Evolutionary conservation across 2,888 invertebrate genomes (phyloP).

Genomic region (Cosmopolites sordidus): DNA sequence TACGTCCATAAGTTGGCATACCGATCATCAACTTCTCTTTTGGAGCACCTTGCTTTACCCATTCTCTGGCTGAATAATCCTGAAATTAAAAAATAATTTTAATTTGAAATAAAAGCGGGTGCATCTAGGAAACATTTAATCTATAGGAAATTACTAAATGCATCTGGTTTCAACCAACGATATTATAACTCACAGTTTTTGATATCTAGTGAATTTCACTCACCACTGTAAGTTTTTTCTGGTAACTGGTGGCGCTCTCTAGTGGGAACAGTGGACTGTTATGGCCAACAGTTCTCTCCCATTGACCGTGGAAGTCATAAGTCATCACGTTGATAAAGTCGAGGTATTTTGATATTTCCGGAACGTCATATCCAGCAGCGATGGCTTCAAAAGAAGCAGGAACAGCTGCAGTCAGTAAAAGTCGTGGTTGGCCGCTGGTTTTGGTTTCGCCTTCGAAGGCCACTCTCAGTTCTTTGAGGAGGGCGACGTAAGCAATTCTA

Average conservation of each 20-base stretch:
- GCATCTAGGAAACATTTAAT: too few relatives aligned
- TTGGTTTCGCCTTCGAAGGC: conserved; percentile 80
- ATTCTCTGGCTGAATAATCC: conserved; percentile 87
- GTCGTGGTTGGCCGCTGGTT: conserved; percentile 73
- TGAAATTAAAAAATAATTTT: too few relatives aligned
- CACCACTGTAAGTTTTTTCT: conserved; percentile 90
- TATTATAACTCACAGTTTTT: too few relatives aligned
- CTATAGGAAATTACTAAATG: too few relatives aligned
- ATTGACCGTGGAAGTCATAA: conserved; percentile 92
- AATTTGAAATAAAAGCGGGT: too few relatives aligned
- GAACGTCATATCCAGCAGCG: conserved; percentile 89
- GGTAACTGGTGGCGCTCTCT: conserved; percentile 84
- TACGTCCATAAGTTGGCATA: conserved; percentile 90
- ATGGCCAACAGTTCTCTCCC: conserved; percentile 90
- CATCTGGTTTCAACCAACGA: too few relatives aligned
- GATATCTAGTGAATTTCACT: too few relatives aligned
- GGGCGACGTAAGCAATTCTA: conserved; percentile 75
- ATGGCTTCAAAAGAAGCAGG: conserved; percentile 92
- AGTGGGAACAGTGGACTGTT: conserved; percentile 87
- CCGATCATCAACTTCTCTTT: conserved; percentile 92
- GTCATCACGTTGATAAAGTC: conserved; percentile 91
- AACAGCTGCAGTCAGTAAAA: conserved; percentile 72
- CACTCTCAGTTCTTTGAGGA: conserved; percentile 80
- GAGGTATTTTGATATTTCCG: conserved; percentile 88
- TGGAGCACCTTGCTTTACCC: conserved; percentile 90